Percentiles rank a stretch among this genome's conserved stretches.
phyloP scores from a whole-genome alignment of 2,888 invertebrate genomes.

The Thera britannica region DNA sequence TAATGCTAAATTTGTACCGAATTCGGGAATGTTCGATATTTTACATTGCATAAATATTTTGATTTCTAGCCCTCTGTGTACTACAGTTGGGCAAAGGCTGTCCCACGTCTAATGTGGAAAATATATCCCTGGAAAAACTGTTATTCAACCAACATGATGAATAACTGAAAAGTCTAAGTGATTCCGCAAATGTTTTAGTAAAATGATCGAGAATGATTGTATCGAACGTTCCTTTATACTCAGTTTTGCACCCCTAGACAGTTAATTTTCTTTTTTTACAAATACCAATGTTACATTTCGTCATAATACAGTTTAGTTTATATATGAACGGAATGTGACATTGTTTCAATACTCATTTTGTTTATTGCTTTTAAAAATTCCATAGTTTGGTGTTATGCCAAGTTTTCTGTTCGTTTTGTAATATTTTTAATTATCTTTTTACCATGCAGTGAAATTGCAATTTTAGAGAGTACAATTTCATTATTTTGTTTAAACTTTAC shows the following conservation, averaged over 20 bases:
- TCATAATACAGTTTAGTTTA: conserved; percentile 10
- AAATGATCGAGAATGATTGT: too few relatives aligned
- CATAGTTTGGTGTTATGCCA: conserved; percentile 6
- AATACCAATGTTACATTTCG: conserved; percentile 29
- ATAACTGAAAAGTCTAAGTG: too few relatives aligned
- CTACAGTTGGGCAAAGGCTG: too few relatives aligned
- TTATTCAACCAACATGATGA: too few relatives aligned
- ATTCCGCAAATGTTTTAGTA: too few relatives aligned
- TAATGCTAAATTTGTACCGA: conserved; percentile 26
- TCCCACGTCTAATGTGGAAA: too few relatives aligned
- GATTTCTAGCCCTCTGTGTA: too few relatives aligned
- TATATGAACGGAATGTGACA: conserved; percentile 21
- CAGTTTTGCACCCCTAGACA: conserved; percentile 15
- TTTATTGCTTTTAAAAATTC: conserved; percentile 25
- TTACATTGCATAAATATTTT: background rate
- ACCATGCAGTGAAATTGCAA: background rate
- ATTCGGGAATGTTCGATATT: conserved; percentile 14
- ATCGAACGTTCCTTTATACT: conserved; percentile 19
- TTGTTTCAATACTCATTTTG: conserved; percentile 44
- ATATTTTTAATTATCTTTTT: background rate
- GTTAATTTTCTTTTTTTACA: conserved; percentile 24
- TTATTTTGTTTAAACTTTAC: background rate
- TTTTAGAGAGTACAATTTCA: background rate
- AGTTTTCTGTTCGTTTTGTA: conserved; percentile 2
- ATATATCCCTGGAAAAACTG: too few relatives aligned